phyloP scores from a whole-genome alignment of 2,113 vertebrate species.

The Bos javanicus region DNA sequence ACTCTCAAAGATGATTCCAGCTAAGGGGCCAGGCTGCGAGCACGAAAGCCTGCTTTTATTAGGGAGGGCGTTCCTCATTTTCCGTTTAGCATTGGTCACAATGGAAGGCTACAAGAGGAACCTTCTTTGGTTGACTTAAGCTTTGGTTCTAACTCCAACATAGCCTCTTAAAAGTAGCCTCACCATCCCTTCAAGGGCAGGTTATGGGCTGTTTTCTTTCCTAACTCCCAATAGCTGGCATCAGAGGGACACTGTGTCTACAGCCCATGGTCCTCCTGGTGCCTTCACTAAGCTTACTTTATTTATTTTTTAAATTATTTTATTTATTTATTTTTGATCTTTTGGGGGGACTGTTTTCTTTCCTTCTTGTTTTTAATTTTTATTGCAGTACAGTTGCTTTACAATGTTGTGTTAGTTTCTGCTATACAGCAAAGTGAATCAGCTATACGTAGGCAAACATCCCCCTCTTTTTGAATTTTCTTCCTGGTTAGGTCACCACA shows the following conservation, averaged over 20 bases:
- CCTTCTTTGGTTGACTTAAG: not conserved
- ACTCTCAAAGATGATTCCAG: not conserved
- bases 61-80: not conserved
- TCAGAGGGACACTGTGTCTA: not conserved
- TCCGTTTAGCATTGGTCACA: accelerated
- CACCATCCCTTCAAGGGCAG: too few relatives aligned
- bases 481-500: not conserved
- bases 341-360: not conserved
- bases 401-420: not conserved
- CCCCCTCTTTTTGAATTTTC: not conserved
- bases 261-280: not conserved
- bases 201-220: not conserved
- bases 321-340: not conserved
- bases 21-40: too few relatives aligned
- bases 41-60: not conserved
- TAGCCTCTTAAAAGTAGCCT: not conserved
- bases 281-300: not conserved
- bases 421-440: not conserved
- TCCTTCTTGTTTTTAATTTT: not conserved
- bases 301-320: not conserved
- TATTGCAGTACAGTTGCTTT: not conserved
- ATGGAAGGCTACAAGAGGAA: not conserved
- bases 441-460: not conserved
- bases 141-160: not conserved
- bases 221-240: not conserved